phyloP scores from a whole-genome alignment of 2,113 vertebrate genomes.

The Crotalus horridus region DNA sequence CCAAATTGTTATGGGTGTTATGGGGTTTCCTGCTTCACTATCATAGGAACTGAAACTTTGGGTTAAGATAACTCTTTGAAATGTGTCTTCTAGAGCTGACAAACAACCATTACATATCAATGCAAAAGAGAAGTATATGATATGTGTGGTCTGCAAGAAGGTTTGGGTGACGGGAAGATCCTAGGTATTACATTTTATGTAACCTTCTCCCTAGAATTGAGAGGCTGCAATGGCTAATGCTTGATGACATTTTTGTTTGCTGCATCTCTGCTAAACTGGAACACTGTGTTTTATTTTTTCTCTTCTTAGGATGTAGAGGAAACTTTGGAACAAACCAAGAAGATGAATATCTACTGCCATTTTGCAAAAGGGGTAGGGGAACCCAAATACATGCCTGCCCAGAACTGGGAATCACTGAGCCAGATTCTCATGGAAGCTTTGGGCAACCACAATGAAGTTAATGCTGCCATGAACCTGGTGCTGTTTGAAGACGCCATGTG shows the following conservation, averaged over 20 bases:
- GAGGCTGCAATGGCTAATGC: not conserved
- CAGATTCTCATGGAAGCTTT: conserved; percentile 82
- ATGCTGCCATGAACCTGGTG: conserved; percentile 85
- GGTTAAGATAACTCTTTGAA: not conserved
- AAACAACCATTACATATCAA: not conserved
- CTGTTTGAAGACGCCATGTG: conserved; percentile 94
- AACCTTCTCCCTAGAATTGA: not conserved
- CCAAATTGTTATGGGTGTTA: not conserved
- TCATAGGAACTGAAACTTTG: not conserved
- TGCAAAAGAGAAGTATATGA: not conserved
- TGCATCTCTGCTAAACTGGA: not conserved
- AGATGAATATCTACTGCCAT: conserved; percentile 87
- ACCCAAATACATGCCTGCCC: conserved; percentile 80
- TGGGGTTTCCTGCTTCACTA: not conserved
- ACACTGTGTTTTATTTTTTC: not conserved
- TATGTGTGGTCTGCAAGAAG: not conserved
- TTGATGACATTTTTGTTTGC: not conserved
- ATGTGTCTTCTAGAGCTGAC: not conserved
- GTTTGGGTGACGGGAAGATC: not conserved
- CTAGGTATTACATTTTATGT: not conserved
- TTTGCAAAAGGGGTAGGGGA: conserved; percentile 82
- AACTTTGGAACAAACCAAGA: conserved; percentile 67
- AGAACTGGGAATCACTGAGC: conserved; percentile 81
- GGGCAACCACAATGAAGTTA: conserved; percentile 88
- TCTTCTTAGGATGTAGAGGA: conserved; percentile 76